Base-by-base conservation (phyloP, 2,797 vertebrate genomes). In the Capromys pilorides region DNA sequence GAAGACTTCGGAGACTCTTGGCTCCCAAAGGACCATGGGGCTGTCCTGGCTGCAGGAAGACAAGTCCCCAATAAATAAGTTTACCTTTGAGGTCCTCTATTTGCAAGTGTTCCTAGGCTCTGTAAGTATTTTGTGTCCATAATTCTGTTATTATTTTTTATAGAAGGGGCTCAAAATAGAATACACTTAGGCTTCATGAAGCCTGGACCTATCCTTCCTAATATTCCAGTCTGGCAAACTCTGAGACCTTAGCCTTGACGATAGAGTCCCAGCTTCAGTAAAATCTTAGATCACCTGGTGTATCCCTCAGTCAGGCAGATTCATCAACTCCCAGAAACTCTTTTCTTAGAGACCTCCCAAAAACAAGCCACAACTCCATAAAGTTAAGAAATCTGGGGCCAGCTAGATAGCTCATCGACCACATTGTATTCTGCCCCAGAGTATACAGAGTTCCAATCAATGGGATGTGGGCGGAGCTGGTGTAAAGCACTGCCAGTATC, bases 71-170 rank as follows among this genome's bases (percentile, higher is more conserved):
- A 21, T 51, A 54, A 62, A 4, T 41, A 85, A 41, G 10, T 41
- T 90, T 83, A 28, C 28, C 11, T 24, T 57, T 87, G 51, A 82
- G 54, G 36, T 2, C 59, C 6, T 83, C 51, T 41, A 12, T 28
- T 45, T 39, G 5, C 31, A 7, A 85, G 51, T 8, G 19, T 80
- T 26, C 51, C 41, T 36, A 51, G 36, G 28, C 39, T 28, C 57
- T 41, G 9, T 36, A 85, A 19, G n/a, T n/a, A 73, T 51, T 86
- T 88, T 26, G 33, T 61, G 14, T 45, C 49, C 10, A 49, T 88
- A 73, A 81, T 79, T 67, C 54, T 77, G 31, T 45, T 45, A 54
- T 88, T 92, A 11, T 54, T 57, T 93, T 80, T 88, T 93, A 91
- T 13, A 80, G 80, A 83, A 62, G 19, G 4, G 28, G 69, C 14